phyloP scores from a whole-genome alignment of 37 sponge, comb jelly and placozoan species.

The Bolinopsis microptera region DNA sequence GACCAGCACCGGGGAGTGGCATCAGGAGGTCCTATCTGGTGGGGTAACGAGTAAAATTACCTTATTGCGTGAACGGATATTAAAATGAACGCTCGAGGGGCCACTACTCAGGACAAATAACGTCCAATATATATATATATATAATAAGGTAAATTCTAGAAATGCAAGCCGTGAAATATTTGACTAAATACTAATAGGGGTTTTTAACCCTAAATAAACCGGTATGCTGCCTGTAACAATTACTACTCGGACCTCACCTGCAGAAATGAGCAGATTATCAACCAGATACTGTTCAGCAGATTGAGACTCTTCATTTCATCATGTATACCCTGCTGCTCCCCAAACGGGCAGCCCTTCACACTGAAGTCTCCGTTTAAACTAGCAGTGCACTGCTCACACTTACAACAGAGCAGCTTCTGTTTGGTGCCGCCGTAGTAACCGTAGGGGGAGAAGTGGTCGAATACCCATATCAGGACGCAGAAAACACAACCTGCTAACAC shows the following conservation, averaged over 20 bases:
- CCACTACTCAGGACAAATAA: no score
- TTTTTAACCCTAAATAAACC: no score
- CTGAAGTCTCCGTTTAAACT: not conserved
- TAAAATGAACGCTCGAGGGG: no score
- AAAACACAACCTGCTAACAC: not conserved
- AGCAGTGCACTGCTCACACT: not conserved
- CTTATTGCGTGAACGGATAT: no score
- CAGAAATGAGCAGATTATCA: slow-evolving; percentile 1
- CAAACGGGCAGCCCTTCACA: slow-evolving; percentile 23
- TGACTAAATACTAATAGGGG: no score
- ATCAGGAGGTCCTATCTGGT: slow-evolving; percentile 13
- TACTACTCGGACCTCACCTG: no score
- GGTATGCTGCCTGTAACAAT: no score
- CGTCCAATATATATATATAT: no score
- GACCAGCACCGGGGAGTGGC: slow-evolving; percentile 7
- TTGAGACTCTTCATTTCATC: slow-evolving; percentile 3
- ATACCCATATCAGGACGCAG: not conserved
- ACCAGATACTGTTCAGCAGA: slow-evolving; percentile 7
- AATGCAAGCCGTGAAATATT: no score
- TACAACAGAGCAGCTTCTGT: slow-evolving; percentile 16
- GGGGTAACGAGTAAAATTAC: no score
- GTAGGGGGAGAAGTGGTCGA: slow-evolving; percentile 10
- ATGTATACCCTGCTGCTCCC: not conserved
- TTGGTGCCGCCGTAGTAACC: slow-evolving; percentile 13
- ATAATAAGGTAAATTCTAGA: no score